Conservation (phyloP, 2,797 vertebrate genomes). For the Falco peregrinus region DNA sequence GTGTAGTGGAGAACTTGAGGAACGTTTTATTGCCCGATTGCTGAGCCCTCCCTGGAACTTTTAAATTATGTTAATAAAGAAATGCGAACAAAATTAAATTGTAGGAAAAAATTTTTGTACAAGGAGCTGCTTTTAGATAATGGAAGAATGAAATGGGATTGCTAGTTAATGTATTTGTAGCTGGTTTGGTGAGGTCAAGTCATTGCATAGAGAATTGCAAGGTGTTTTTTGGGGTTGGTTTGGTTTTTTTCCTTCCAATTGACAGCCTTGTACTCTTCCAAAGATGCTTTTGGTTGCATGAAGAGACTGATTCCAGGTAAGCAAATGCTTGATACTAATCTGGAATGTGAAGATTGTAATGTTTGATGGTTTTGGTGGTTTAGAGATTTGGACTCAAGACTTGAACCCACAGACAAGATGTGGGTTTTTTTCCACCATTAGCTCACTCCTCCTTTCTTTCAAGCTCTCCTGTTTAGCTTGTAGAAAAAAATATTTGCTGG, state of each 20-base stretch:
- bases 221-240: background rate
- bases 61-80: background rate
- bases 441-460: background rate
- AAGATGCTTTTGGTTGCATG: background rate
- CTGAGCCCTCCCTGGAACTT: background rate
- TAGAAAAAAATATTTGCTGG: background rate
- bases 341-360: background rate
- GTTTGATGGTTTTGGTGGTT: background rate
- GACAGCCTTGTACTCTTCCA: background rate
- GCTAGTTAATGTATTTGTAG: background rate
- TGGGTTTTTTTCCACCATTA: fast-evolving
- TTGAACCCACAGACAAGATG: background rate
- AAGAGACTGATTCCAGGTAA: background rate
- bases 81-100: background rate
- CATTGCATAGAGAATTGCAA: background rate
- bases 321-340: background rate
- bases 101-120: background rate
- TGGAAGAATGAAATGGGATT: background rate
- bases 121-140: background rate
- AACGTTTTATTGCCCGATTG: background rate
- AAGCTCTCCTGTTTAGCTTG: background rate
- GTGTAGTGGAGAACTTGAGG: background rate
- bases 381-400: background rate
- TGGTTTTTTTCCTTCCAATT: background rate
- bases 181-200: background rate